Evolutionary conservation across 2,113 vertebrate genomes (phyloP).

Genomic region (Halichoerus grypus): DNA sequence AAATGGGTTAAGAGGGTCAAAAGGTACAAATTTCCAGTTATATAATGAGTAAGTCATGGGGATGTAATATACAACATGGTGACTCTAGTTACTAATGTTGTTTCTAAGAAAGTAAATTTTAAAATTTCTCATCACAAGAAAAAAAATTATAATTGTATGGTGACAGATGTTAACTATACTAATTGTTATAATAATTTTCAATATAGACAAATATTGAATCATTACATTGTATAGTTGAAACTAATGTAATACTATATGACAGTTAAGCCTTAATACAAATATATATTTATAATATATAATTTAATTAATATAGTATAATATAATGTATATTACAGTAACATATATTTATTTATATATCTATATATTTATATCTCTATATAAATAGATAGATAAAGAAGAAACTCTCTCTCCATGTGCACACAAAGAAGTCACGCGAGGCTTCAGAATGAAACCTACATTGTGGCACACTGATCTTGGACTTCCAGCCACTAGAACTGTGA

Average conservation of each 20-base stretch:
- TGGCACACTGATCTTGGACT: not conserved
- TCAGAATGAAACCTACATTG: not conserved
- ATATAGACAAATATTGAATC: not conserved
- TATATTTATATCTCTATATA: not conserved
- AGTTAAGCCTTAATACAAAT: not conserved
- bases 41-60: not conserved
- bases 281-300: not conserved
- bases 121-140: not conserved
- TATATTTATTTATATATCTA: not conserved
- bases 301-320: not conserved
- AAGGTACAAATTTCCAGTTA: not conserved
- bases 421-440: not conserved
- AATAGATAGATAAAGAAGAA: not conserved
- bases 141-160: not conserved
- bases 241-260: not conserved
- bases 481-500: not conserved
- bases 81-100: not conserved
- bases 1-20: not conserved
- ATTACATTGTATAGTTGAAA: not conserved
- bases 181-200: not conserved
- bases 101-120: not conserved
- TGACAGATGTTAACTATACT: not conserved
- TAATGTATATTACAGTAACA: not conserved
- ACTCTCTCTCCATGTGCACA: not conserved
- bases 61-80: not conserved